These are phyloP conservation scores for Amphiprion clarkii DNA, from an alignment of 2,797 vertebrate genomes.

Conservation along the genomic window DNA sequence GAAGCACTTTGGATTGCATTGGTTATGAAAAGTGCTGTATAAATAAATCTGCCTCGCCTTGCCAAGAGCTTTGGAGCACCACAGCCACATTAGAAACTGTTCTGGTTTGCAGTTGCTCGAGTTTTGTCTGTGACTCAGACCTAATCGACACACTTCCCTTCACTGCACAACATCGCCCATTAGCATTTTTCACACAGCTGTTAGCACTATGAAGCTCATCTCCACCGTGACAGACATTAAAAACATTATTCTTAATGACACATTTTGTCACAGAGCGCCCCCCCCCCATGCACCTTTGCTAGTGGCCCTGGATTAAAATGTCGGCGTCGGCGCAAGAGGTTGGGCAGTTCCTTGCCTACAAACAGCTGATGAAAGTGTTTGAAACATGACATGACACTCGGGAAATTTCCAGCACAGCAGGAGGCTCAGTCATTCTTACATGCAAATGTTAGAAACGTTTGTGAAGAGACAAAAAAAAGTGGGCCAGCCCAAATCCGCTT, in stretches of 20 bases:
- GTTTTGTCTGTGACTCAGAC: slow-evolving; percentile 7
- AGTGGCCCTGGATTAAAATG: slow-evolving; percentile 23
- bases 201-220: slow-evolving; percentile 3
- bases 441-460: slow-evolving; percentile 57
- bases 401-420: slow-evolving; percentile 49
- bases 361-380: slow-evolving; percentile 45
- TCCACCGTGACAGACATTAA: background rate
- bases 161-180: slow-evolving; percentile 22
- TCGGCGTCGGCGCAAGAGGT: slow-evolving; percentile 22
- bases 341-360: background rate
- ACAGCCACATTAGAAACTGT: background rate
- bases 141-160: slow-evolving; percentile 29
- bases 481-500: slow-evolving; percentile 47
- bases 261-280: slow-evolving; percentile 8
- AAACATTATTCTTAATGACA: slow-evolving; percentile 18
- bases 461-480: slow-evolving; percentile 9
- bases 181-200: slow-evolving; percentile 6
- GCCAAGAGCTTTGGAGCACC: background rate
- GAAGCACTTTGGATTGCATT: no score
- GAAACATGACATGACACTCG: slow-evolving; percentile 31
- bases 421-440: slow-evolving; percentile 38
- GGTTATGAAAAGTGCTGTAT: no score
- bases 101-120: slow-evolving; percentile 3
- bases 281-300: background rate
- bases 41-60: no score